These are phyloP conservation scores for Tricholaema leucomelas DNA, from an alignment of 2,113 vertebrate species.

Conservation along the genomic window DNA sequence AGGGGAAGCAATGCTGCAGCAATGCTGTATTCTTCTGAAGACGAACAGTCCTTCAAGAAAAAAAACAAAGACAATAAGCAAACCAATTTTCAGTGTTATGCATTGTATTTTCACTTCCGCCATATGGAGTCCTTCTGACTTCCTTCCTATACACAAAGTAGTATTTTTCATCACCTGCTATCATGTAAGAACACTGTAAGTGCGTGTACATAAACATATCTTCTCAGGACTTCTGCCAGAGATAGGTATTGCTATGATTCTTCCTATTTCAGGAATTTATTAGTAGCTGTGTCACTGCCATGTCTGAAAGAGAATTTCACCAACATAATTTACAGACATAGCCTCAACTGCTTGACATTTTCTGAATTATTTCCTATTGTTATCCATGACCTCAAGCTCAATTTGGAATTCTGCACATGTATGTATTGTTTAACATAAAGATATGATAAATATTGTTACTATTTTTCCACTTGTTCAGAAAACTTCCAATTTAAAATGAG, in stretches of 20 bases:
- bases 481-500: background rate
- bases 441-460: background rate
- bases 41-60: slow-evolving; percentile 91
- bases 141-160: background rate
- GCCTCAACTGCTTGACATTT: background rate
- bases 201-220: rapidly evolving
- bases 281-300: background rate
- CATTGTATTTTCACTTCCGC: background rate
- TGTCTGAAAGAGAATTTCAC: background rate
- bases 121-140: background rate
- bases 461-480: background rate
- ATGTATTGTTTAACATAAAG: background rate
- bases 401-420: background rate
- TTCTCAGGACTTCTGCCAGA: background rate
- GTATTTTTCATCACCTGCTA: background rate
- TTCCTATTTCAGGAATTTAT: background rate
- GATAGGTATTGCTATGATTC: background rate
- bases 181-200: background rate
- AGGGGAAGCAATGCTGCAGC: slow-evolving; percentile 92
- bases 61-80: slow-evolving; percentile 49
- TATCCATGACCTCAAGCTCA: background rate
- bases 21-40: slow-evolving; percentile 92
- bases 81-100: background rate
- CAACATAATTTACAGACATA: background rate
- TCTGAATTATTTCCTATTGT: background rate